These are phyloP conservation scores for Pteronura brasiliensis DNA, from an alignment of 2,113 vertebrate genomes.

Conservation along the genomic window DNA sequence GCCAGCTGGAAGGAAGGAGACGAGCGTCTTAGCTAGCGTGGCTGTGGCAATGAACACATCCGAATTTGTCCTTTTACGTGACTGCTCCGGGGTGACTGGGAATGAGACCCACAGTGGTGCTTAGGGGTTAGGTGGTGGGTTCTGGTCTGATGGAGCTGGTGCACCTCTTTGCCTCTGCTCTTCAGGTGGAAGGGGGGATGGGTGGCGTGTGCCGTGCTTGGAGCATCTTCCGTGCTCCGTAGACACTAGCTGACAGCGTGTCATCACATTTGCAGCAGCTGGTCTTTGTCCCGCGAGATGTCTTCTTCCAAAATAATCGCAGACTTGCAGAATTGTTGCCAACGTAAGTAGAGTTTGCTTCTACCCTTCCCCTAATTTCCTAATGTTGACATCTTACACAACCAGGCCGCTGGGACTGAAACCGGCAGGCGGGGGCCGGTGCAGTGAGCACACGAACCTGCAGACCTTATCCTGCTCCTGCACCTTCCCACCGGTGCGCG, in stretches of 20 bases:
- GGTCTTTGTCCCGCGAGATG: neutral
- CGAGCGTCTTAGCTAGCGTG: too few relatives aligned
- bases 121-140: neutral
- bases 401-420: accelerated
- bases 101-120: too few relatives aligned
- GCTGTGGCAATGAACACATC: accelerated
- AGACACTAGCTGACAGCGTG: accelerated
- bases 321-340: too few relatives aligned
- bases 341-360: neutral
- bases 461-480: accelerated
- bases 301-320: neutral
- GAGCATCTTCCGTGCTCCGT: accelerated
- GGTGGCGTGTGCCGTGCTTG: too few relatives aligned
- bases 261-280: too few relatives aligned
- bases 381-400: neutral
- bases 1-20: too few relatives aligned
- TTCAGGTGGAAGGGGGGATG: too few relatives aligned
- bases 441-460: accelerated
- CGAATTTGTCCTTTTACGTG: neutral
- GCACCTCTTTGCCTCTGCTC: neutral
- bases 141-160: neutral
- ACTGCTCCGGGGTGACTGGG: neutral
- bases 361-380: neutral
- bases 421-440: neutral
- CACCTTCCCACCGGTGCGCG: accelerated